Base-by-base conservation (phyloP, 92 coral and sea anemone species). In the Bergia sp. region DNA sequence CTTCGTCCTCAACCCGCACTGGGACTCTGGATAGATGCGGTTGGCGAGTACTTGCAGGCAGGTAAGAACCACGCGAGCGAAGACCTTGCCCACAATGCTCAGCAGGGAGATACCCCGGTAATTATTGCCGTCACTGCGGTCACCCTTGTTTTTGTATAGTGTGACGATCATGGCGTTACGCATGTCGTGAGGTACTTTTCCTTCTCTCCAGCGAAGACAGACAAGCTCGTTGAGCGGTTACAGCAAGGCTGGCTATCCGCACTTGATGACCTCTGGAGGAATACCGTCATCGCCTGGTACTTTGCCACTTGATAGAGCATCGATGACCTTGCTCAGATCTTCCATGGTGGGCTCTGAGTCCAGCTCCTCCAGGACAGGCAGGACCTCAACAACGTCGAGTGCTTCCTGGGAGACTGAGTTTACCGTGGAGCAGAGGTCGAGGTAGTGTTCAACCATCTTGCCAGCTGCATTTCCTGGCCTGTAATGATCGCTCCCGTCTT, bases 391-490 rank as follows among this genome's bases (percentile, higher is more conserved):
- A 79, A 79, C 77, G 5, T 83, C 77, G 15, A 83, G 87, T 15
- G 87, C 80, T n/a, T 53, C 82, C 23, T 53, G 15, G 20, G 81
- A 23, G 82, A 83, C 77, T 18, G 44, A 7, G 81, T 83, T 83
- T 38, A 21, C 3, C 40, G 37, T 11, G 53, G 53, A 47, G 53
- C 8, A 47, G 7, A 47, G 53, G 53, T 47, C 53, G 53, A 47
- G 53, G 7, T 71, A 71, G 76, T 71, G 76, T 37, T 71, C 76
- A 3, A 71, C 82, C 80, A 55, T 37, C 87, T 57, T 38, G 13
- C 80, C 80, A 83, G 29, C 66, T 83, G 87, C 5, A 37, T 47
- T 39, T 37, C 65, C 85, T 37, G 18, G 85, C 41, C 38, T 37
- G 85, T 80, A 83, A 2, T 18, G 50, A 1, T 7, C 1, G 5